Conservation (phyloP, 2,113 vertebrate species). For the Zapus hudsonius region DNA sequence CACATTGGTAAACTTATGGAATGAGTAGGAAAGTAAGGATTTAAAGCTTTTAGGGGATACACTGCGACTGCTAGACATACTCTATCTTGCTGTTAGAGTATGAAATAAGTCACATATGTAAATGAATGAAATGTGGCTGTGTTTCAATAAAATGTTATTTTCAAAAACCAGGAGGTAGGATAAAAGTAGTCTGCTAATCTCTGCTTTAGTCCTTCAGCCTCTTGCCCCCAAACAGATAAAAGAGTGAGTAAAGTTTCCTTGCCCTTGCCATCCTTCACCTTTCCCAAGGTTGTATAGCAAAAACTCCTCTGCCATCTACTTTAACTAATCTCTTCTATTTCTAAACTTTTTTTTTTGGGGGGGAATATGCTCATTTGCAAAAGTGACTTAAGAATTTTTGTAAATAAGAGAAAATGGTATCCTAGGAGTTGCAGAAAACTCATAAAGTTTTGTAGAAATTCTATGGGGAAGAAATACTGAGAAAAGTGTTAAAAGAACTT, state of each 20-base stretch:
- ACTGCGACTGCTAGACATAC: not conserved
- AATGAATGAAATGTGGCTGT: slow-evolving; percentile 7
- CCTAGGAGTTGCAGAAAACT: slow-evolving; percentile 13
- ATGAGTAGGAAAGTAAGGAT: slow-evolving; percentile 7
- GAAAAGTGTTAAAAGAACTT: slow-evolving; percentile 37
- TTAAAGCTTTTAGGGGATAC: not conserved
- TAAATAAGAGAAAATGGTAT: slow-evolving; percentile 51
- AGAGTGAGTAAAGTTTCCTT: not conserved
- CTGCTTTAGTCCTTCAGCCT: not conserved
- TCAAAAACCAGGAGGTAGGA: not conserved
- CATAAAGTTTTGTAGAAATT: slow-evolving; percentile 29
- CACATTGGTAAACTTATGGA: slow-evolving; percentile 15
- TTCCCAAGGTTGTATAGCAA: slow-evolving; percentile 15
- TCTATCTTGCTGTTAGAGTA: not conserved
- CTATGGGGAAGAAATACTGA: slow-evolving; percentile 14
- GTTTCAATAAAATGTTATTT: slow-evolving; percentile 30
- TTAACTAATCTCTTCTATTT: slow-evolving; percentile 8
- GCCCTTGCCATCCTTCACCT: not conserved
- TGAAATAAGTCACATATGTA: not conserved
- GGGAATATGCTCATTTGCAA: slow-evolving; percentile 1
- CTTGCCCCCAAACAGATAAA: not conserved
- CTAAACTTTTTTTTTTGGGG: not conserved
- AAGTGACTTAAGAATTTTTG: slow-evolving; percentile 33
- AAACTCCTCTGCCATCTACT: slow-evolving; percentile 20
- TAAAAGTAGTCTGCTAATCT: not conserved